A percentile compares a stretch with the other conserved stretches of the same genome.
Conservation (phyloP, 2,797 vertebrate genomes). For the Aratinga solstitialis region DNA sequence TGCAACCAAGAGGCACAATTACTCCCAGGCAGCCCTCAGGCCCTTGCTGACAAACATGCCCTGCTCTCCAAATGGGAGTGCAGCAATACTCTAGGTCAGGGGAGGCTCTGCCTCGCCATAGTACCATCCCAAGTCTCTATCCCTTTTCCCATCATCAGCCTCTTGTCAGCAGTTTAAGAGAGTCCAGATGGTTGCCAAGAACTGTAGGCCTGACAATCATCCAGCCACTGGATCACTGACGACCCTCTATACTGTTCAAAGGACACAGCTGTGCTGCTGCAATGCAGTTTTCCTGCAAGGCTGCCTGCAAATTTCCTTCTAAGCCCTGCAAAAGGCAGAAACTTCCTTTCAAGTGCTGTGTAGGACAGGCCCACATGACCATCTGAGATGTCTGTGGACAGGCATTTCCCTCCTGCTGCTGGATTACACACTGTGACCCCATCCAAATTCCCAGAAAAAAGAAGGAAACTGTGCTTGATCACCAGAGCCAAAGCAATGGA, state of each 20-base stretch:
- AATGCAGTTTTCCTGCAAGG: not conserved
- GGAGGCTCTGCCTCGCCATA: not conserved
- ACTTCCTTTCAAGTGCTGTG: not conserved
- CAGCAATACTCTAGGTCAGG: not conserved
- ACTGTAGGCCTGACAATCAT: not conserved
- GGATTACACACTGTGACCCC: not conserved
- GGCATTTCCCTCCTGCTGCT: not conserved
- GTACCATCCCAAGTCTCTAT: not conserved
- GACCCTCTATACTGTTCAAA: not conserved
- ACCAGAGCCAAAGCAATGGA: not conserved
- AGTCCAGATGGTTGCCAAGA: not conserved
- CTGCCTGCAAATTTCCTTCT: not conserved
- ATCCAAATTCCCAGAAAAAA: not conserved
- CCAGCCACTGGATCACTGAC: not conserved
- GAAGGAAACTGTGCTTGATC: not conserved
- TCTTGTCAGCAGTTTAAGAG: not conserved
- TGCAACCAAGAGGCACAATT: accelerated
- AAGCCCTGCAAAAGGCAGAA: not conserved
- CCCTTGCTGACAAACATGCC: not conserved
- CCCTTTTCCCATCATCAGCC: not conserved
- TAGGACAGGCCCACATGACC: not conserved
- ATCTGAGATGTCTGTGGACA: not conserved
- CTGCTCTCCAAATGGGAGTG: accelerated
- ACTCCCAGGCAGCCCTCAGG: not conserved
- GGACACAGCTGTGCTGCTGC: not conserved